phyloP scores from a whole-genome alignment of 92 coral and sea anemone genomes.

The Phymanthus crucifer region DNA sequence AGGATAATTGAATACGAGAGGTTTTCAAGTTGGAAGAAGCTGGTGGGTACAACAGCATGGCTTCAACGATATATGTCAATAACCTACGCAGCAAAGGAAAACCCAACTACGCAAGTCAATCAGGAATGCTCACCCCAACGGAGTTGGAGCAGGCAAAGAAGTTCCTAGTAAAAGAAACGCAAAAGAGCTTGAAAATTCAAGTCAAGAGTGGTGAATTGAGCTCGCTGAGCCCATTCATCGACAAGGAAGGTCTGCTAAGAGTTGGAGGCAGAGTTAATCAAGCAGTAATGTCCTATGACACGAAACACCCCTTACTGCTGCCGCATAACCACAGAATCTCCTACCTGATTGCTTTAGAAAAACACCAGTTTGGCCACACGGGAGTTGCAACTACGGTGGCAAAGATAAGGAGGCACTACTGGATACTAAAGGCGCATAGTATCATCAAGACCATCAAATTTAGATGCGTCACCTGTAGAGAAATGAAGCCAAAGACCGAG shows the following conservation, averaged over 20 bases:
- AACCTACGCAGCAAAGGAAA: too few relatives aligned
- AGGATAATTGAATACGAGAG: too few relatives aligned
- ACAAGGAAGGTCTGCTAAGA: constrained; percentile 34
- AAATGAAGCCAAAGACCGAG: constrained; percentile 6
- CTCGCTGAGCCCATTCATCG: constrained; percentile 21
- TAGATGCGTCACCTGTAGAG: constrained; percentile 30
- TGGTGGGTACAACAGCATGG: too few relatives aligned
- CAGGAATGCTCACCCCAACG: too few relatives aligned
- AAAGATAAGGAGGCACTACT: constrained; percentile 16
- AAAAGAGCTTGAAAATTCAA: not conserved
- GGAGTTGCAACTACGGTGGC: too few relatives aligned
- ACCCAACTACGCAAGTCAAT: too few relatives aligned
- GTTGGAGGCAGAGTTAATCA: constrained; percentile 23
- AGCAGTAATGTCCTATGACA: constrained; percentile 14
- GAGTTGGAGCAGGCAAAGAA: not conserved
- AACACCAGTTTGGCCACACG: not conserved
- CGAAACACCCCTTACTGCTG: not conserved
- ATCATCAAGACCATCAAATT: constrained; percentile 25
- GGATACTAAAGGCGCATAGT: constrained; percentile 19
- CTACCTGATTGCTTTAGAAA: not conserved
- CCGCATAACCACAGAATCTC: not conserved
- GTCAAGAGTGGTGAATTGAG: constrained; percentile 19
- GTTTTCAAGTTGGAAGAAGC: too few relatives aligned
- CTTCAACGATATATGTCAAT: too few relatives aligned
- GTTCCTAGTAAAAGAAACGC: not conserved